phyloP scores from a whole-genome alignment of 2,797 vertebrate species.

The Enteromius treurensis region DNA sequence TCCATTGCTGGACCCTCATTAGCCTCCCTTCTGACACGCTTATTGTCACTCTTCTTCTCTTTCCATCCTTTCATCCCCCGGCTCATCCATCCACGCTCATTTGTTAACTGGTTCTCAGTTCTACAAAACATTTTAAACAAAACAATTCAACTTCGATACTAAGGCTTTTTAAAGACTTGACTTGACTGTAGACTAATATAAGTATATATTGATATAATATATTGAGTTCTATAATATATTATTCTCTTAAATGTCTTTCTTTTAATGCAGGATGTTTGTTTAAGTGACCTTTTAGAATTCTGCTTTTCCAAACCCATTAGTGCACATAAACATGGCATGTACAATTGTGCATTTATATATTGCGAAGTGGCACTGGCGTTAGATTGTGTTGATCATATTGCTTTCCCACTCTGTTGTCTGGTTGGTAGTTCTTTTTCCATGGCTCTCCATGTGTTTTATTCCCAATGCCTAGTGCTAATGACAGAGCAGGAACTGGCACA shows the following conservation, averaged over 20 bases:
- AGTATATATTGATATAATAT: not conserved
- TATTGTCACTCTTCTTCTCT: constrained; percentile 17
- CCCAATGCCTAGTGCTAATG: constrained; percentile 43
- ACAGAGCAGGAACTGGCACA: constrained; percentile 60
- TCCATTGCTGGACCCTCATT: constrained; percentile 60
- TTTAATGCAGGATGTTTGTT: not conserved
- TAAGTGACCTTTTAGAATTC: not conserved
- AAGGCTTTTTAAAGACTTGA: not conserved
- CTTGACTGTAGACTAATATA: not conserved
- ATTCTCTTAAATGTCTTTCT: not conserved
- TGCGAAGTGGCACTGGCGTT: not conserved
- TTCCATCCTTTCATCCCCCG: constrained; percentile 14
- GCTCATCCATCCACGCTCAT: constrained; percentile 11
- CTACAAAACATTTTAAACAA: not conserved
- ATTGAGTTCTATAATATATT: no score
- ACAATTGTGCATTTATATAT: constrained; percentile 14
- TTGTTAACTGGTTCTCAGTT: not conserved
- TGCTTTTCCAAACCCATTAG: not conserved
- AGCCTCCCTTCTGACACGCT: constrained; percentile 42
- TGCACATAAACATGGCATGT: not conserved
- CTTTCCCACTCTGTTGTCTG: constrained; percentile 40
- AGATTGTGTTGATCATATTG: constrained; percentile 6
- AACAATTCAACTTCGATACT: not conserved
- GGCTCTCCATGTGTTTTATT: constrained; percentile 52
- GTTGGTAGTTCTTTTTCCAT: constrained; percentile 40